Evolutionary conservation across 2,797 vertebrate species (phyloP).

Genomic region (Eulemur rubriventer): DNA sequence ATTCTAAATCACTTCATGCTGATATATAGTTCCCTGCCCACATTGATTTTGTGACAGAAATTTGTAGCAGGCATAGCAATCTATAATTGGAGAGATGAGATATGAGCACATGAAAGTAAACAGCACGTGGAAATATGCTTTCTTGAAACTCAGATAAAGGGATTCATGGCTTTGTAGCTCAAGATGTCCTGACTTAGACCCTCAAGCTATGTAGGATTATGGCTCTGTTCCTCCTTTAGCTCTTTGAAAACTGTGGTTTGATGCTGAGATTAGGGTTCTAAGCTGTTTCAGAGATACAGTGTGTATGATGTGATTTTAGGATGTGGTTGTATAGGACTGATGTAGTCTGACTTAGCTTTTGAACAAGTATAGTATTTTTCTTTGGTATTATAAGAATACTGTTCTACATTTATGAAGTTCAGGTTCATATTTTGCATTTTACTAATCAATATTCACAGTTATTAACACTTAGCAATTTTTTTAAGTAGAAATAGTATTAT

Average conservation of each 20-base stretch:
- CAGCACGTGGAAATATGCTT: background rate
- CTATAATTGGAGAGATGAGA: background rate
- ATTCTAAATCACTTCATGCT: slow-evolving; percentile 31
- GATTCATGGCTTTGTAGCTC: background rate
- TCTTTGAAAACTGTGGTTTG: background rate
- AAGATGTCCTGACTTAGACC: background rate
- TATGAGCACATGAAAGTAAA: background rate
- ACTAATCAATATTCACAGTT: slow-evolving; percentile 2
- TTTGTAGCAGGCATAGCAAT: background rate
- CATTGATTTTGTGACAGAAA: background rate
- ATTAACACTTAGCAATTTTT: background rate
- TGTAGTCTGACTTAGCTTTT: background rate
- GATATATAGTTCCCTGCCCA: background rate
- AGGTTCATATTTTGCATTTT: slow-evolving; percentile 33
- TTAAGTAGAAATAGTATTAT: background rate
- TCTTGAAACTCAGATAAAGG: background rate
- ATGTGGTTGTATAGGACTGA: background rate
- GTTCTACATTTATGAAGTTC: background rate
- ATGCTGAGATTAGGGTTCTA: background rate
- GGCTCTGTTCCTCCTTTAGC: background rate
- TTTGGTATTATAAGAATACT: slow-evolving; percentile 1
- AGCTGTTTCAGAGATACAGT: background rate
- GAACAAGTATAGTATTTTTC: background rate
- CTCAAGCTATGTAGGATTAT: background rate
- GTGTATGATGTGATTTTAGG: background rate